Evolutionary conservation across 2,797 vertebrate genomes (phyloP).

Genomic region (Gobio occitaniae): DNA sequence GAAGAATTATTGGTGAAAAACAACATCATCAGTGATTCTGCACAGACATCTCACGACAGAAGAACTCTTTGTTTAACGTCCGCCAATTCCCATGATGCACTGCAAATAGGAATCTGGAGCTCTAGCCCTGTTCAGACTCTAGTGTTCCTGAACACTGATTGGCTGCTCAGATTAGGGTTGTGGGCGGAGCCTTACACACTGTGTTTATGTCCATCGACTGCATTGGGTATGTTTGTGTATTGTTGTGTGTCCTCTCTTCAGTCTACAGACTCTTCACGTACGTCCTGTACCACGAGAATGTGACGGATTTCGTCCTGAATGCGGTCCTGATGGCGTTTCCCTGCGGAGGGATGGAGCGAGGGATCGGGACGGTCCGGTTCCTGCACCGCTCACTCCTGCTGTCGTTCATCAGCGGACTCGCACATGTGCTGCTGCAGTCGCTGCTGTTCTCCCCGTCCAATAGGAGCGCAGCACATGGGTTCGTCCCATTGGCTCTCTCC

Average conservation of each 20-base stretch:
- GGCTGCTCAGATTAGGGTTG: too few species aligned
- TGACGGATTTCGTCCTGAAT: conserved; percentile 47
- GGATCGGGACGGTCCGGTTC: conserved; percentile 63
- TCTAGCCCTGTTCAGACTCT: too few species aligned
- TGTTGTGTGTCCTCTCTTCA: conserved; percentile 26
- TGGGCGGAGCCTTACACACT: background rate
- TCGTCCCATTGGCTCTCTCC: conserved; percentile 60
- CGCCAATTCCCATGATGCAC: background rate
- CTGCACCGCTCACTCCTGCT: conserved; percentile 56
- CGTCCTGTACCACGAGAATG: conserved; percentile 61
- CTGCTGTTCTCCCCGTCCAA: conserved; percentile 52
- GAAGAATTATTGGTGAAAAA: too few species aligned
- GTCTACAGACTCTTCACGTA: conserved; percentile 67
- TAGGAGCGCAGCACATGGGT: conserved; percentile 53
- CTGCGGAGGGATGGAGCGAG: conserved; percentile 61
- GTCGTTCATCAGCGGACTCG: conserved; percentile 51
- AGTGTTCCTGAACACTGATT: too few species aligned
- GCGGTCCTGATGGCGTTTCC: conserved; percentile 46
- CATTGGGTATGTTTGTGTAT: background rate
- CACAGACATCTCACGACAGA: too few species aligned
- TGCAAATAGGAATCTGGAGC: too few species aligned
- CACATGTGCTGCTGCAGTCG: conserved; percentile 56
- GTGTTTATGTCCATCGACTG: background rate
- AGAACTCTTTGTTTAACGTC: background rate
- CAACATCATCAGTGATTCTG: too few species aligned